Evolutionary conservation across 2,113 vertebrate genomes (phyloP).

Genomic region (Oncorhynchus gorbuscha): DNA sequence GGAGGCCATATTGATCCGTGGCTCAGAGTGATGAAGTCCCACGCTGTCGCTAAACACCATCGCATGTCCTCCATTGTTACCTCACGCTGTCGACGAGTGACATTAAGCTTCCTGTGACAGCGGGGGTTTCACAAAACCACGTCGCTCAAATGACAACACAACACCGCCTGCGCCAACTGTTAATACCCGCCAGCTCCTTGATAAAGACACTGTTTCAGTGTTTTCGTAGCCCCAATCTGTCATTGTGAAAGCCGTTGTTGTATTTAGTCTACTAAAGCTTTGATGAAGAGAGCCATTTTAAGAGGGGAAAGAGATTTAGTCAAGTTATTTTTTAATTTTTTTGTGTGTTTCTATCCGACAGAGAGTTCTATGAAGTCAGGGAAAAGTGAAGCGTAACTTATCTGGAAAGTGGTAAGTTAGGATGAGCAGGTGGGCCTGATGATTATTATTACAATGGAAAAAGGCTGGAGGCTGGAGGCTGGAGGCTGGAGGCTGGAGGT

Average conservation of each 20-base stretch:
- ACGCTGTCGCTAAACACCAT: background rate
- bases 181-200: background rate
- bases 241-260: background rate
- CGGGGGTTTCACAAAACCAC: background rate
- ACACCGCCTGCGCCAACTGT: background rate
- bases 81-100: slow-evolving; percentile 14
- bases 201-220: background rate
- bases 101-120: slow-evolving; percentile 24
- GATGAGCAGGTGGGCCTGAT: slow-evolving; percentile 11
- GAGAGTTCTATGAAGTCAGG: slow-evolving; percentile 15
- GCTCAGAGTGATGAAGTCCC: slow-evolving; percentile 2
- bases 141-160: background rate
- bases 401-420: background rate
- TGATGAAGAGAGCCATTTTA: background rate
- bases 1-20: slow-evolving; percentile 15
- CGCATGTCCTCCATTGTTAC: background rate
- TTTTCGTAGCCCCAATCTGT: background rate
- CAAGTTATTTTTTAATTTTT: no score
- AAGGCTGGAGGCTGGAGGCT: no score
- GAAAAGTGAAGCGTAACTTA: slow-evolving; percentile 32
- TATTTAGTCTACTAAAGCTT: background rate
- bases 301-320: no score
- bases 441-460: slow-evolving; percentile 47
- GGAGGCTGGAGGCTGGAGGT: background rate
- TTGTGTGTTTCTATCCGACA: background rate